Base-by-base conservation (phyloP, 2,113 vertebrate species). In the Ifrita kowaldi region DNA sequence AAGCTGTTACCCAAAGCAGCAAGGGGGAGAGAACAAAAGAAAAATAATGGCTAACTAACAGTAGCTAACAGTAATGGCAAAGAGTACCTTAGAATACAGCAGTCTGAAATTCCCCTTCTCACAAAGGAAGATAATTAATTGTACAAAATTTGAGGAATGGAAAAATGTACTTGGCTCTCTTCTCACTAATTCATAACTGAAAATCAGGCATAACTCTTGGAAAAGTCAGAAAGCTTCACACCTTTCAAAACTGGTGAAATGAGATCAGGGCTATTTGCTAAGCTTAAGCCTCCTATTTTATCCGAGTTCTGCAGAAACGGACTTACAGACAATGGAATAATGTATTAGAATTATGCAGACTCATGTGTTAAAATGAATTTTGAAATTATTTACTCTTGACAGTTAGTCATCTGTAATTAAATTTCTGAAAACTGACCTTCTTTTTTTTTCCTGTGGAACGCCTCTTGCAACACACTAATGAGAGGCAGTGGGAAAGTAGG, bases 321-420 rank as follows among this genome's bases (percentile, higher is more conserved):
- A n/a, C 59, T 60, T 77, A 11, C 0, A 70, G 57, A 50, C 46
- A 63, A 35, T 19, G 23, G 42, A 60, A 80, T 91, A 70, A 87
- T 78, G 28, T 39, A 59, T 53, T 50, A 44, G 17, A 88, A 84
- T 94, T 84, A 80, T 81, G 75, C 74, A 65, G 65, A 85, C 39
- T 94, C 76, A 68, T 80, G 46, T 6, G 4, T 92, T 94, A 81
- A 18, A 92, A 55, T 64, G 55, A 79, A 89, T 64, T 81, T 95
- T 77, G 84, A 65, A 56, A 67, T 93, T 93, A 71, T 96, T 97
- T 90, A 84, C 42, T 80, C 76, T 82, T 83, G 68, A 62, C 59
- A 94, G 46, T 47, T 75, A 84, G 74, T 93, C 37, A 78, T 27
- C 47, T 81, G 24, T 78, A 88, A 93, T 96, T 92, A 84, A 71